A percentile compares a stretch with the other conserved stretches of the same genome.
phyloP scores from a whole-genome alignment of 2,888 invertebrate species.

The Suillia variegata region DNA sequence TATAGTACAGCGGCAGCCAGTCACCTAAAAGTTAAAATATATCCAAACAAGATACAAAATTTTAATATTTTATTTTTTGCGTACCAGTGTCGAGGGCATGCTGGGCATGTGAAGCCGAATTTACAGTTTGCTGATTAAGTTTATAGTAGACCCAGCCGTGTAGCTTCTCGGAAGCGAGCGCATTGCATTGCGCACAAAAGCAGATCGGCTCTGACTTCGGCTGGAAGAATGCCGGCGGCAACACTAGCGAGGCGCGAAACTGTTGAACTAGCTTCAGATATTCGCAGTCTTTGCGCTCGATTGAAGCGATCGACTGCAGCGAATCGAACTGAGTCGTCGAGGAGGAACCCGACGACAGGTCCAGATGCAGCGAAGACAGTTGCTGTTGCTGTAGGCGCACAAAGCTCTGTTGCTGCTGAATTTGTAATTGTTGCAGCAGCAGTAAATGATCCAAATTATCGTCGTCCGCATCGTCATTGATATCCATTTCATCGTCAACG shows the following conservation, averaged over 20 bases:
- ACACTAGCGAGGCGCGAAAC: conserved; percentile 56
- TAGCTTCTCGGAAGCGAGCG: conserved; percentile 49
- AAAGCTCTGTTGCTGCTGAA: conserved; percentile 45
- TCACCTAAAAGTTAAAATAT: conserved; percentile 45
- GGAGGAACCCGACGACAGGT: conserved; percentile 39
- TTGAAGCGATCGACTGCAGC: conserved; percentile 46
- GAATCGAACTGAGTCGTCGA: conserved; percentile 49
- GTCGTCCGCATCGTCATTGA: conserved; percentile 39
- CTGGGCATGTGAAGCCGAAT: conserved; percentile 44
- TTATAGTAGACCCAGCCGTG: conserved; percentile 61
- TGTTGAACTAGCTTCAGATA: conserved; percentile 58
- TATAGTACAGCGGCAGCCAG: conserved; percentile 59
- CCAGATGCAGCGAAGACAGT: conserved; percentile 38
- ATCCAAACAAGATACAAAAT: conserved; percentile 1
- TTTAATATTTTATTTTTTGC: not conserved
- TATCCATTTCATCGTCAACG: conserved; percentile 29
- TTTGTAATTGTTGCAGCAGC: conserved; percentile 46
- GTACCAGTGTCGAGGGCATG: conserved; percentile 29
- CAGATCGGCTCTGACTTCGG: conserved; percentile 53
- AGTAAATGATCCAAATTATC: conserved; percentile 44
- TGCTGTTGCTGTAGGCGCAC: conserved; percentile 43
- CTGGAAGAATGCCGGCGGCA: conserved; percentile 59
- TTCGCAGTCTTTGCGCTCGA: conserved; percentile 59
- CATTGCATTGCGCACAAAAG: conserved; percentile 55
- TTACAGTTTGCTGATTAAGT: conserved; percentile 58